phyloP scores from a whole-genome alignment of 2,113 vertebrate genomes.

The Halichoerus grypus region DNA sequence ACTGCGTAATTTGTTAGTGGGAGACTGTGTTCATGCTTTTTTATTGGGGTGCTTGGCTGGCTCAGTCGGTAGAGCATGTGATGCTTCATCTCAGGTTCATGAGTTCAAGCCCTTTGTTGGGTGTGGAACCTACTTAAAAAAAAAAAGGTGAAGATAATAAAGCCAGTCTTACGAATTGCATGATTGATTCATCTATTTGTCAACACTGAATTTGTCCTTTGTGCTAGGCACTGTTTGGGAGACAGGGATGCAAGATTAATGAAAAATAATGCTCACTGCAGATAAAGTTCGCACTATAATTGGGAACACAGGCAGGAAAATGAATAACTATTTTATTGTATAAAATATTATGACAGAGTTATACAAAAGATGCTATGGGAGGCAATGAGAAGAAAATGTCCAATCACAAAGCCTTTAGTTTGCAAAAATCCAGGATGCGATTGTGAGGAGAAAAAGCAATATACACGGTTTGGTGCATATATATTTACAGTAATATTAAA shows the following conservation, averaged over 20 bases:
- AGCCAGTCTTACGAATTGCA: background rate
- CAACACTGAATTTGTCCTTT: constrained; percentile 26
- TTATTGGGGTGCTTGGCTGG: background rate
- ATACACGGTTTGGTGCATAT: background rate
- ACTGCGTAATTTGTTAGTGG: background rate
- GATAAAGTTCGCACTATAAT: background rate
- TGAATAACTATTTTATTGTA: constrained; percentile 6
- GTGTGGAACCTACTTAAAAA: background rate
- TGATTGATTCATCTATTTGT: constrained; percentile 35
- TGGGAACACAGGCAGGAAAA: background rate
- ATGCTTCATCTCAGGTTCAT: background rate
- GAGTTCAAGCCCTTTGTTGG: background rate
- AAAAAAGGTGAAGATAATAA: background rate
- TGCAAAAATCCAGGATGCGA: background rate
- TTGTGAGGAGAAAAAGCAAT: background rate
- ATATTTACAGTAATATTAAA: background rate
- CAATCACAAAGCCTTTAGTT: background rate
- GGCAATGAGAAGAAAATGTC: background rate
- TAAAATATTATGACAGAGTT: background rate
- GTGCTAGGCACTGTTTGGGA: background rate
- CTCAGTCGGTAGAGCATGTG: background rate
- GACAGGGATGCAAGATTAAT: background rate
- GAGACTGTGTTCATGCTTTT: background rate
- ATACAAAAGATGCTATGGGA: background rate
- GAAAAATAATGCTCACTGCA: background rate